Evolutionary conservation across 2,888 invertebrate species (phyloP).

Genomic region (Coremacera marginata): DNA sequence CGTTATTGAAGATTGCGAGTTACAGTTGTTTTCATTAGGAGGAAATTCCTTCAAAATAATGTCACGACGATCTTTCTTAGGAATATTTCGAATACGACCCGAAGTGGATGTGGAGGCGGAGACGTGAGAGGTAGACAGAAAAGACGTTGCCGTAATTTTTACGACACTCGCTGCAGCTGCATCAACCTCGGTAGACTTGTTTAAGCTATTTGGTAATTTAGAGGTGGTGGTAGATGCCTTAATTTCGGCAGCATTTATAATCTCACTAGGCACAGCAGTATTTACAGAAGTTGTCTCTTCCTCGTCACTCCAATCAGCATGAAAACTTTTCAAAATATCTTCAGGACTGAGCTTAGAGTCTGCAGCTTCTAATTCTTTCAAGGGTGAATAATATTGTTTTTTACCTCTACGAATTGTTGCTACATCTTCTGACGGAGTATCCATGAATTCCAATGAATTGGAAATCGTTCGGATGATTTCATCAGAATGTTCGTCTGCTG

Average conservation of each 20-base stretch:
- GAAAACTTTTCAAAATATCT: constrained; percentile 77
- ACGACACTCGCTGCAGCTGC: neutral
- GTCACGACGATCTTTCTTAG: constrained; percentile 67
- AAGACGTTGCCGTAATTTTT: neutral
- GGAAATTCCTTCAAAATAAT: constrained; percentile 59
- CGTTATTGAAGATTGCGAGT: constrained; percentile 29
- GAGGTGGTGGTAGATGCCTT: neutral
- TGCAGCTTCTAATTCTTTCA: constrained; percentile 43
- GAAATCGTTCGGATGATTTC: neutral
- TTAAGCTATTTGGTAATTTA: neutral
- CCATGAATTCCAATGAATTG: neutral
- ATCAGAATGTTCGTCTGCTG: neutral
- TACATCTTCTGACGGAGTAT: neutral
- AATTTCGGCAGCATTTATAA: constrained; percentile 4
- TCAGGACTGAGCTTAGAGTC: constrained; percentile 66
- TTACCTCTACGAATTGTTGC: neutral
- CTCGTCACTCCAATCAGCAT: constrained; percentile 85
- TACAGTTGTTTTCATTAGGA: constrained; percentile 1
- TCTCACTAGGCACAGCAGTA: constrained; percentile 34
- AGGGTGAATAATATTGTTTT: neutral
- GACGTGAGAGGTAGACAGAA: constrained; percentile 27
- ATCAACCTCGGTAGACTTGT: neutral
- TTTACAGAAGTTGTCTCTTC: constrained; percentile 61
- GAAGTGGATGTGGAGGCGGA: constrained; percentile 31
- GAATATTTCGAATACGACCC: constrained; percentile 65